phyloP scores from a whole-genome alignment of 2,113 vertebrate genomes.

The Zingel zingel region DNA sequence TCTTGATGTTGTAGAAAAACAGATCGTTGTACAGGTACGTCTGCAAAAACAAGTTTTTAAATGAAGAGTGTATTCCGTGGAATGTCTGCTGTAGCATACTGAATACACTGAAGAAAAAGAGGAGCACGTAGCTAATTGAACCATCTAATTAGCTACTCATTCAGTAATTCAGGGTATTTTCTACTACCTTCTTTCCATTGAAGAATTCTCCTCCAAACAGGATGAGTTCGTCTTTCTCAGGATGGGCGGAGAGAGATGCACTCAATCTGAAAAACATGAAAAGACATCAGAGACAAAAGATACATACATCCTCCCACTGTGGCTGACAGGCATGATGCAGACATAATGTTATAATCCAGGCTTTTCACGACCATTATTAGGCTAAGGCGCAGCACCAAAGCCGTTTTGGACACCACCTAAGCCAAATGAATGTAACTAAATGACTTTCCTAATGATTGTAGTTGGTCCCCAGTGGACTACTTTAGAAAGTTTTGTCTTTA shows the following conservation, averaged over 20 bases:
- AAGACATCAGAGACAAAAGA: neutral
- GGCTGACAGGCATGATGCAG: too few species aligned
- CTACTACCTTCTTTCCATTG: slow-evolving; percentile 95
- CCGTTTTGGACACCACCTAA: too few species aligned
- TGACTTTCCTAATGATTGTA: too few species aligned
- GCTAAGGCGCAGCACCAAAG: too few species aligned
- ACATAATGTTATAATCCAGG: too few species aligned
- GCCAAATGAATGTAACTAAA: too few species aligned
- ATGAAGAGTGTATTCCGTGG: too few species aligned
- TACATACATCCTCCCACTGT: neutral
- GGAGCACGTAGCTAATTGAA: neutral
- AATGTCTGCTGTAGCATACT: too few species aligned
- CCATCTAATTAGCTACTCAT: neutral
- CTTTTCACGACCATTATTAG: too few species aligned
- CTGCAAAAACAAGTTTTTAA: slow-evolving; percentile 73
- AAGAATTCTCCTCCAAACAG: slow-evolving; percentile 99
- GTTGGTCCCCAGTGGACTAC: too few species aligned
- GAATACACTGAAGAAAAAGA: neutral
- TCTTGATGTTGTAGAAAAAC: slow-evolving; percentile 93
- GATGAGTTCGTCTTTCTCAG: slow-evolving; percentile 96
- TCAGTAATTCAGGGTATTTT: neutral
- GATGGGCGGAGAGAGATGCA: slow-evolving; percentile 90
- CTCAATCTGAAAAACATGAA: slow-evolving; percentile 85
- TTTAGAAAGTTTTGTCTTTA: too few species aligned
- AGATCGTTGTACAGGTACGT: slow-evolving; percentile 94